phyloP scores from a whole-genome alignment of 1,140 invertebrate species.

The Caenorhabditis latens region DNA sequence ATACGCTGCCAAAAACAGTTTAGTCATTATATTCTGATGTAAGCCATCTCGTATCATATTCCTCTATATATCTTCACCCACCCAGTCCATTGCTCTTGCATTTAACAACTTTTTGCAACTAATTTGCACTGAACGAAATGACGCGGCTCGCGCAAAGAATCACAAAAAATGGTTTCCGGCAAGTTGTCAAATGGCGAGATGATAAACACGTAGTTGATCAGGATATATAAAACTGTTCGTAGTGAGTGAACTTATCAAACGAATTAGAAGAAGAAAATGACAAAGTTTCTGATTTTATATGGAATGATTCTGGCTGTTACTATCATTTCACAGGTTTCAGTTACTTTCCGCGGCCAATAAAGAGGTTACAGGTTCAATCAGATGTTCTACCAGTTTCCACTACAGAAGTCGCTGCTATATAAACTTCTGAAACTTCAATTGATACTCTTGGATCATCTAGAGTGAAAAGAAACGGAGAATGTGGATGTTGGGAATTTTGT shows the following conservation, averaged over 20 bases:
- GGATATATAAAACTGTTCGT: no score
- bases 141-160: background rate
- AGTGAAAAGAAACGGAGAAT: slow-evolving; percentile 57
- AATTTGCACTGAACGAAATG: background rate
- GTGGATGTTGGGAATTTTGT: slow-evolving; percentile 44
- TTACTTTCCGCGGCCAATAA: background rate
- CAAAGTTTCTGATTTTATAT: background rate
- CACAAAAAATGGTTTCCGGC: slow-evolving; percentile 8
- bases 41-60: no score
- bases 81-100: no score
- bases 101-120: background rate
- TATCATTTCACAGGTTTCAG: background rate
- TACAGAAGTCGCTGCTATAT: background rate
- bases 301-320: background rate
- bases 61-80: no score
- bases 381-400: slow-evolving; percentile 3
- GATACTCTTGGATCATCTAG: slow-evolving; percentile 44
- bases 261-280: background rate
- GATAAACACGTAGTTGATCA: background rate
- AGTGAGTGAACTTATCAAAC: background rate
- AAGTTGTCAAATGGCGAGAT: background rate
- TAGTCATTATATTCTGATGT: no score
- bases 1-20: no score
- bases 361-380: background rate
- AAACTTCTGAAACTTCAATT: slow-evolving; percentile 36